phyloP scores from a whole-genome alignment of 1,140 invertebrate genomes.

The Zaprionus nigranus region DNA sequence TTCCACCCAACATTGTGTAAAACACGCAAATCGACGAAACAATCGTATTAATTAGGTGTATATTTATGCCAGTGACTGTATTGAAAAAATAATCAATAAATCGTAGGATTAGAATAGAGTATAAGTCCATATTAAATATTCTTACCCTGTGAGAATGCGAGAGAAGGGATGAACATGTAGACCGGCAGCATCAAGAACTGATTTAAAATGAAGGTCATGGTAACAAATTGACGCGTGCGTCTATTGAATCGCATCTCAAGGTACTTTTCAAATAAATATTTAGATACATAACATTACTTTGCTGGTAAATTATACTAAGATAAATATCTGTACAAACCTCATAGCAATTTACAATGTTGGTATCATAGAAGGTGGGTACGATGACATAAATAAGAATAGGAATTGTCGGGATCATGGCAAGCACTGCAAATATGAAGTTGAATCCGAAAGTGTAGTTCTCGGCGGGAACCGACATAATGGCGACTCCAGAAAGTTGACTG shows the following conservation, averaged over 20 bases:
- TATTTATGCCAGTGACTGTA: slow-evolving; percentile 90
- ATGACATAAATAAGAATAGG: slow-evolving; percentile 89
- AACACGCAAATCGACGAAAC: slow-evolving; percentile 92
- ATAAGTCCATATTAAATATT: background rate
- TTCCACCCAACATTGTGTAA: slow-evolving; percentile 92
- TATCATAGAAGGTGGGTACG: slow-evolving; percentile 92
- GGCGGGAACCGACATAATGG: slow-evolving; percentile 91
- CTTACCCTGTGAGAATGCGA: slow-evolving; percentile 91
- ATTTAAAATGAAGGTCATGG: slow-evolving; percentile 87
- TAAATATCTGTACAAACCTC: slow-evolving; percentile 87
- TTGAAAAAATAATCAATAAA: slow-evolving; percentile 42
- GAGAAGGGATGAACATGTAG: slow-evolving; percentile 87
- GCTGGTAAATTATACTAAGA: background rate
- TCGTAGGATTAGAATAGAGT: slow-evolving; percentile 7
- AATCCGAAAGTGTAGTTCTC: slow-evolving; percentile 92
- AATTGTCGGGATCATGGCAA: slow-evolving; percentile 88
- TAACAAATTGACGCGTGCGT: slow-evolving; percentile 87
- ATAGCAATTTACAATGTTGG: slow-evolving; percentile 93
- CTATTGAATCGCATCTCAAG: slow-evolving; percentile 88
- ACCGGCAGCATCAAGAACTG: slow-evolving; percentile 75
- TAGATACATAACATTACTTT: background rate
- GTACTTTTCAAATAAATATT: slow-evolving; percentile 86
- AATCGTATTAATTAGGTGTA: slow-evolving; percentile 89
- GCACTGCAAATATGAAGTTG: slow-evolving; percentile 87
- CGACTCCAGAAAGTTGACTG: slow-evolving; percentile 93